A percentile compares a stretch with the other conserved stretches of the same genome.
Evolutionary conservation across 2,797 vertebrate species (phyloP).

Genomic region (Prionace glauca): DNA sequence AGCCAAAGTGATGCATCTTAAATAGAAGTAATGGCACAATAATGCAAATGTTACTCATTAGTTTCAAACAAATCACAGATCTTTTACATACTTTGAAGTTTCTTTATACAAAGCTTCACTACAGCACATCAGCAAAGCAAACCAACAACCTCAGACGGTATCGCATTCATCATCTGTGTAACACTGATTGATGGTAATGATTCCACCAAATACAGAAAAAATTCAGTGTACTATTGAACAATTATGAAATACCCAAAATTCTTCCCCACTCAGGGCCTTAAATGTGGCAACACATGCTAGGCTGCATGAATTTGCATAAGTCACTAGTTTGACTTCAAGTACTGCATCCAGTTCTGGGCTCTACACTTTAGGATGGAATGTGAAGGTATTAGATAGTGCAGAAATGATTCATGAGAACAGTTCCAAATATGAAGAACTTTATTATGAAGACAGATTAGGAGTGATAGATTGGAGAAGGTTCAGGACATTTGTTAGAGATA

Average conservation of each 20-base stretch:
- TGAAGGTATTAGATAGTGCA: too few species aligned
- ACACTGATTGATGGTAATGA: not conserved
- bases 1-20: not conserved
- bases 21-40: not conserved
- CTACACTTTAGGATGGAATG: too few species aligned
- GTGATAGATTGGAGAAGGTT: too few species aligned
- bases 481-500: too few species aligned
- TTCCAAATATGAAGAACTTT: too few species aligned
- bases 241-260: not conserved
- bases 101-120: not conserved
- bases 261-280: not conserved
- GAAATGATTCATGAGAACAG: too few species aligned
- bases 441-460: too few species aligned
- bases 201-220: not conserved
- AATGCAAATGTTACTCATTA: not conserved
- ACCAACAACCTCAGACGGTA: not conserved
- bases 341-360: too few species aligned
- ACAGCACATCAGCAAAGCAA: not conserved
- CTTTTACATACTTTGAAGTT: not conserved
- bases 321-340: too few species aligned
- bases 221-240: not conserved
- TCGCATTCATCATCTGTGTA: not conserved
- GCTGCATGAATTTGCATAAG: too few species aligned
- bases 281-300: not conserved
- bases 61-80: not conserved